A percentile compares a stretch with the other conserved stretches of the same genome.
Evolutionary conservation across 2,888 invertebrate species (phyloP).

Genomic region (Nemotelus nigrinus): DNA sequence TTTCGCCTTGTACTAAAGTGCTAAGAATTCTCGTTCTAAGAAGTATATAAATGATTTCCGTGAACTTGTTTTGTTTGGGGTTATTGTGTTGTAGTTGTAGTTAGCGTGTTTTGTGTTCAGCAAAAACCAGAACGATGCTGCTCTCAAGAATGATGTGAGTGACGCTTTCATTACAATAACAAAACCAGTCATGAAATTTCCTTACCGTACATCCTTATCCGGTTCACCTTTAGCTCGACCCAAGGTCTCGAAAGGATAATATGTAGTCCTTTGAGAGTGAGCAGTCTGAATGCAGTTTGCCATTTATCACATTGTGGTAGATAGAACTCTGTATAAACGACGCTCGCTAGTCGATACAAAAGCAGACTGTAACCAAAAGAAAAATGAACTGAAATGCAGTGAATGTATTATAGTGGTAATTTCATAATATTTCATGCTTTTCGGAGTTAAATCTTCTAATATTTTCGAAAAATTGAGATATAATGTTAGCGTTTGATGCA

Average conservation of each 20-base stretch:
- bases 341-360: no score
- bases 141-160: slow-evolving; percentile 12
- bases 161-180: slow-evolving; percentile 22
- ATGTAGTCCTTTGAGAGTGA: background rate
- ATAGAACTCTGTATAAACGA: no score
- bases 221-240: background rate
- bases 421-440: no score
- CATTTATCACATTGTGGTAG: no score
- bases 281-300: no score
- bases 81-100: background rate
- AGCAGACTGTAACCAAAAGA: no score
- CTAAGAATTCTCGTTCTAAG: slow-evolving; percentile 23
- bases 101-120: background rate
- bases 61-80: slow-evolving; percentile 17
- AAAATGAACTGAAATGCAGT: no score
- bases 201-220: slow-evolving; percentile 18
- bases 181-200: slow-evolving; percentile 32
- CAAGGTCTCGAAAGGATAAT: slow-evolving; percentile 9
- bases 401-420: no score
- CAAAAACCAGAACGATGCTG: slow-evolving; percentile 1
- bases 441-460: no score
- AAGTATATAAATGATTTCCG: slow-evolving; percentile 25
- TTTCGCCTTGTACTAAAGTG: slow-evolving; percentile 30
- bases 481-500: no score
- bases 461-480: no score